Base-by-base conservation (phyloP, 1,140 invertebrate species). In the Apis mellifera region DNA sequence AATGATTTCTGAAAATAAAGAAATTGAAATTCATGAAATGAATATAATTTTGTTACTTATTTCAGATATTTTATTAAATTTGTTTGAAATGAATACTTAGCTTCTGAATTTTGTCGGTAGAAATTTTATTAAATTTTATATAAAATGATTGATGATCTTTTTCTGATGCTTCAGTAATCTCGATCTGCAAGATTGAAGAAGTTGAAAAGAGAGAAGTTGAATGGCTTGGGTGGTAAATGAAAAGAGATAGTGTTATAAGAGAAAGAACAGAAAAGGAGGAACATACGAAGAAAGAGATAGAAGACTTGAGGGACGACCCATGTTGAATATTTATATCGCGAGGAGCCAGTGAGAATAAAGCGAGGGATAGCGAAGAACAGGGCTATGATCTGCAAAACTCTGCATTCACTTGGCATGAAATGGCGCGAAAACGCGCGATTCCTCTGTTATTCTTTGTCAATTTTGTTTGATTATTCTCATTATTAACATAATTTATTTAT, bases 271-370 rank as follows among this genome's bases (percentile, higher is more conserved):
- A 21, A 79, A 60, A 77, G 73, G 72, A 64, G 79, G 48, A 13
- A 26, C 26, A 15, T 15, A 66, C 26, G 84, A 68, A 66, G 60
- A 84, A 74, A 48, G 76, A 64, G 83, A 82, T 71, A 69, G 74
- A 77, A 65, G 23, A 26, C 42, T 65, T 66, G 75, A 85, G 75
- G 82, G 82, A 78, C 72, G 82, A 88, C 69, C 84, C 80, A 89
- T 86, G 86, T 86, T 83, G 86, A 89, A 89, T 89, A 88, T 89
- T 89, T 89, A 88, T 89, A 89, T 89, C 87, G 84, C 26, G 76
- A 57, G 73, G 76, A 79, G 72, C 83, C 83, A 85, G 64, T 66
- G 60, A 71, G 82, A 81, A 72, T 71, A 84, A 62, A 82, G 52
- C 74, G 69, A 62, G 65, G 80, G 59, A 73, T 76, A 54, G 72